Evolutionary conservation across 2,113 vertebrate species (phyloP).

Genomic region (Cavia aperea): DNA sequence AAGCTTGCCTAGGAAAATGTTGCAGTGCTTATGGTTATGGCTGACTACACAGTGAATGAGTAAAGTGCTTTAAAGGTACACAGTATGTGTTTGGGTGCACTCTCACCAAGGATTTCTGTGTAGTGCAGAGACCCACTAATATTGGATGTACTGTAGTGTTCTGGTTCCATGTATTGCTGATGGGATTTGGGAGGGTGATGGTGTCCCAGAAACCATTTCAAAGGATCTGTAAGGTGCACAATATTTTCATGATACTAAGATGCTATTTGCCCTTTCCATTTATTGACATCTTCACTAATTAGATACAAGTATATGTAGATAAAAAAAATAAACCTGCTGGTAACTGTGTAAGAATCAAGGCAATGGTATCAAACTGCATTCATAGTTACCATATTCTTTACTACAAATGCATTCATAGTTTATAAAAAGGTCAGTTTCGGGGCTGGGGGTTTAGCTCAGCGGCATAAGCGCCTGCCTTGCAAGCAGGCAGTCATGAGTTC

Average conservation of each 20-base stretch:
- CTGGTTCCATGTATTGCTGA: background rate
- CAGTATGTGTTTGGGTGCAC: background rate
- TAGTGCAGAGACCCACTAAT: background rate
- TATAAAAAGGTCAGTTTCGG: background rate
- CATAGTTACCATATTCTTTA: background rate
- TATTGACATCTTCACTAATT: background rate
- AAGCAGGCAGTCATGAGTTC: too few relatives aligned
- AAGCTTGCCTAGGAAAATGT: background rate
- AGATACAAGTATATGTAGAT: background rate
- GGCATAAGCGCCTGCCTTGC: too few relatives aligned
- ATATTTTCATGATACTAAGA: constrained; percentile 7
- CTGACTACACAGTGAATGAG: background rate
- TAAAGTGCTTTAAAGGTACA: background rate
- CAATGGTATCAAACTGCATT: background rate
- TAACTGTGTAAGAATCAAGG: background rate
- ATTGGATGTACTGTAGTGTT: background rate
- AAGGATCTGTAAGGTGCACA: background rate
- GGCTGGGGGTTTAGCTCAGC: too few relatives aligned
- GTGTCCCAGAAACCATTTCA: background rate
- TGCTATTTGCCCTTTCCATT: background rate
- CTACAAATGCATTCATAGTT: background rate
- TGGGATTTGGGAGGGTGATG: background rate
- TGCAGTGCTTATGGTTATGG: background rate
- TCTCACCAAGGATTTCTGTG: background rate
- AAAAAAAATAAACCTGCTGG: background rate